Base-by-base conservation (phyloP, 92 coral and sea anemone genomes). In the Ricordea florida region DNA sequence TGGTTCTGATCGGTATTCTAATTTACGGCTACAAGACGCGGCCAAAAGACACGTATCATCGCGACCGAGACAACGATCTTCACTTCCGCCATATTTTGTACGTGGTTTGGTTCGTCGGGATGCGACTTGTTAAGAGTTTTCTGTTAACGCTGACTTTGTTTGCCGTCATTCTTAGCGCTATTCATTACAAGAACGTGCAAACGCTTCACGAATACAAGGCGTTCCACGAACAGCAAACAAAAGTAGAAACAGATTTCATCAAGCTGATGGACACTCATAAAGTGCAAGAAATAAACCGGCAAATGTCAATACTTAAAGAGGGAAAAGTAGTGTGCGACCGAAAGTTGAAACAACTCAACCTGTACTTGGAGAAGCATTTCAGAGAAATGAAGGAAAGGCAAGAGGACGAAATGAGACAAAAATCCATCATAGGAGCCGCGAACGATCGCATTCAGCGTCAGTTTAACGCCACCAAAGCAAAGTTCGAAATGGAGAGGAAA, bases 51-150 rank as follows among this genome's bases (percentile, higher is more conserved):
- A 31, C 60, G 14, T 59, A 57, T 56, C 96, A 89, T 5, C 84
- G 96, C 0, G 96, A 89, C 69, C 66, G 96, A 13, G 91, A 81
- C 67, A 89, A 84, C 50, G 66, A 60, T 18, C 52, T 90, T 7
- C 96, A 90, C 40, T 85, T 90, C 38, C 81, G 96, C n/a, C 96
- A 90, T 44, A 16, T 90, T 27, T 34, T 90, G 57, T 90, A 69
- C 51, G 91, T 90, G 16, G 81, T 85, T 10, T 90, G 96, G 96
- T 81, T 85, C 27, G 96, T 90, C 5, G 96, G 88, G 1, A 76
- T 86, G 83, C 81, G 96, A 14, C 51, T 90, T 36, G 70, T 79
- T 24, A 90, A 90, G 41, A 90, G 96, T 25, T 85, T 90, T 42
- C 81, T 90, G 5, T 37, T 90, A 33, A 90, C 96, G 11, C 30